Percentiles rank a stretch among this genome's conserved stretches.
phyloP scores from a whole-genome alignment of 2,888 invertebrate species.

The Crematogaster levior region DNA sequence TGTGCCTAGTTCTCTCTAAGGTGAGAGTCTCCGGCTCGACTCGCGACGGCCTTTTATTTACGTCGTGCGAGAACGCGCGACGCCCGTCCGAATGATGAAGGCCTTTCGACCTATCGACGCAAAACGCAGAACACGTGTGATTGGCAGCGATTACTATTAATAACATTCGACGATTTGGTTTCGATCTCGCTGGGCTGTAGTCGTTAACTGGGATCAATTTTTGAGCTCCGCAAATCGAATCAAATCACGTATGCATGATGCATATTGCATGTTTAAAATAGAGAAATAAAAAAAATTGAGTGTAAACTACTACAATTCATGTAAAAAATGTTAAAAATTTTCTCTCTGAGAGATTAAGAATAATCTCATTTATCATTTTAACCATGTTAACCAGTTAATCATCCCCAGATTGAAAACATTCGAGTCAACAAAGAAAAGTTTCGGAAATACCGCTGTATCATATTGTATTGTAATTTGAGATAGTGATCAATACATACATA shows the following conservation, averaged over 20 bases:
- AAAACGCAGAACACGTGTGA: conserved; percentile 24
- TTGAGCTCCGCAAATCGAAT: background rate
- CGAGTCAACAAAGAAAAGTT: background rate
- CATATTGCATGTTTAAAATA: too few species aligned
- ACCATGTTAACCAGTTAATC: background rate
- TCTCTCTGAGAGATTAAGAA: background rate
- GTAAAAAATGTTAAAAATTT: background rate
- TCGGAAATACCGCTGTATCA: background rate
- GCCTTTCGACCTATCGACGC: conserved; percentile 21
- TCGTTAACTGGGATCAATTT: conserved; percentile 6
- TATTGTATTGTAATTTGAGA: conserved; percentile 5
- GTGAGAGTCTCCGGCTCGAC: conserved; percentile 67
- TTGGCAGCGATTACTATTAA: conserved; percentile 8
- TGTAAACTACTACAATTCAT: background rate
- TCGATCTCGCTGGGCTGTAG: background rate
- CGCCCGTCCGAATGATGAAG: conserved; percentile 25
- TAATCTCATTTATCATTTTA: background rate
- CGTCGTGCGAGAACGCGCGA: conserved; percentile 45
- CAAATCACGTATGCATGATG: background rate
- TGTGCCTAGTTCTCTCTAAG: conserved; percentile 65
- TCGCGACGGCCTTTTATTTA: conserved; percentile 66
- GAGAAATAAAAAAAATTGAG: too few species aligned
- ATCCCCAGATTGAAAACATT: background rate
- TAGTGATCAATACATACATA: background rate
- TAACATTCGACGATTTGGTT: background rate